phyloP scores from a whole-genome alignment of 2,888 invertebrate genomes.

The Stenolophus ochropezus region DNA sequence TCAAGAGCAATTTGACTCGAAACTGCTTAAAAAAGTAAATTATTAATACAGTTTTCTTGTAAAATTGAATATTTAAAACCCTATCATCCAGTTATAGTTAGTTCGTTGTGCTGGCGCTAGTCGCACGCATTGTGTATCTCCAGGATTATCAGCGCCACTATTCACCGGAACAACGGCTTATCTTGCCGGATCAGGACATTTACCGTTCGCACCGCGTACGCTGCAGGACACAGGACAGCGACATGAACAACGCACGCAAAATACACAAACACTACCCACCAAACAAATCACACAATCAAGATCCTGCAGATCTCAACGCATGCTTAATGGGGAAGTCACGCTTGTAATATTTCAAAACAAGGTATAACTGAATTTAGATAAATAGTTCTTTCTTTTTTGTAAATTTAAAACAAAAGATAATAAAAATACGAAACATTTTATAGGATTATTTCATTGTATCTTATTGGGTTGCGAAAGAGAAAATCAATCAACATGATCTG shows the following conservation, averaged over 20 bases:
- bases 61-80: neutral
- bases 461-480: too few species aligned
- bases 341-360: neutral
- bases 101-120: neutral
- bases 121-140: neutral
- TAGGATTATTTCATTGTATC: too few species aligned
- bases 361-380: neutral
- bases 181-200: slow-evolving; percentile 18
- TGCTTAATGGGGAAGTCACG: neutral
- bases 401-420: neutral
- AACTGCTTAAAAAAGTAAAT: too few species aligned
- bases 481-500: too few species aligned
- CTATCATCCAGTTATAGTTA: neutral
- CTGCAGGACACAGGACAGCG: slow-evolving; percentile 7
- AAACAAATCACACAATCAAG: neutral
- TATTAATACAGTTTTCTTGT: too few species aligned
- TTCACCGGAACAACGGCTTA: slow-evolving; percentile 33
- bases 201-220: slow-evolving; percentile 34
- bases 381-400: neutral
- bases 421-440: too few species aligned
- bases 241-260: slow-evolving; percentile 21
- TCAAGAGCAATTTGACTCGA: too few species aligned
- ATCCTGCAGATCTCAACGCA: neutral
- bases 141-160: slow-evolving; percentile 41
- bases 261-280: neutral